Base-by-base conservation (phyloP, 2,888 invertebrate genomes). In the Pollenia angustigena region DNA sequence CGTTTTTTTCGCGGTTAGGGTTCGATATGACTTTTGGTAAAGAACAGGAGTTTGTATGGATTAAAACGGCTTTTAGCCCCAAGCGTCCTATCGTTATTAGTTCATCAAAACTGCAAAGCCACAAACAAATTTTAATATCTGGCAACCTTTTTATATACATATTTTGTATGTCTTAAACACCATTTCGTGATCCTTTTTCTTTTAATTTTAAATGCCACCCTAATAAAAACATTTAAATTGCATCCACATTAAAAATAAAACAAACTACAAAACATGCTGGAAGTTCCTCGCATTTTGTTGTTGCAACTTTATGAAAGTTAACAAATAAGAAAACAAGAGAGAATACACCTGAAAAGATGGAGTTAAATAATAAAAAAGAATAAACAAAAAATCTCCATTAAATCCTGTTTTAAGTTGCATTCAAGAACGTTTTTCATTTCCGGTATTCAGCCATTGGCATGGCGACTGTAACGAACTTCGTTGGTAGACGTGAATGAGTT, bases 361-460 rank as follows among this genome's bases (percentile, higher is more conserved):
- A 14, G 50, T 2, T 46, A 32, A 44, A 16, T 0, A n/a, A 79
- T 44, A 68, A 58, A 40, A 23, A 4, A 44, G 2, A 50, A 32
- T 4, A 69, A 60, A 52, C 18, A 56, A 44, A 23, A 12, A 74
- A 72, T 46, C 48, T 10, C 48, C 58, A 81, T 74, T 54, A 44
- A 44, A 72, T 72, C 42, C 46, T 23, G 64, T n/a, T 74, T 74
- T 14, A 46, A 64, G 46, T 50, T 66, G 50, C 84, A 79, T 79
- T 58, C 12, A 40, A 66, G 42, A 72, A 18, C 72, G 66, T 54
- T 75, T 81, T 79, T 86, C 89, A 92, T 87, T 91, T 92, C 80
- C 92, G 91, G 87, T 92, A 92, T 89, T 92, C 92, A 81, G 90
- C 90, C 89, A 91, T 69, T 4, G 90, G 89, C 81, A 91, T 84